A percentile compares a stretch with the other conserved stretches of the same genome.
Evolutionary conservation across 2,113 vertebrate genomes (phyloP).

Genomic region (Pygoscelis adeliae): DNA sequence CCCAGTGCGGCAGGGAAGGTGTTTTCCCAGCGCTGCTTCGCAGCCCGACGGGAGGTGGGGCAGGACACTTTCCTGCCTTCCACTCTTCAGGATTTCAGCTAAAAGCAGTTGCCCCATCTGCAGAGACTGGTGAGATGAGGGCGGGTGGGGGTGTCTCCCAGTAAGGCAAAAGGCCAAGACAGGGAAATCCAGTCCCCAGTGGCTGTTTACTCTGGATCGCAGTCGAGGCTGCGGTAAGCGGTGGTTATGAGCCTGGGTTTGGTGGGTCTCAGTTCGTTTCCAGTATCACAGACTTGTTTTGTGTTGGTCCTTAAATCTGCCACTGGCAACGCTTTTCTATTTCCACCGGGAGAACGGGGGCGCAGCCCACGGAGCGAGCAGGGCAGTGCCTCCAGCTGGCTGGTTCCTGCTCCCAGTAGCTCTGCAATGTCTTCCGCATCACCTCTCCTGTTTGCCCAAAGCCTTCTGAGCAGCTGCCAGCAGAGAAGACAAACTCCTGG

Average conservation of each 20-base stretch:
- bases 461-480: background rate
- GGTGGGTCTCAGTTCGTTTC: background rate
- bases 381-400: background rate
- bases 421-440: background rate
- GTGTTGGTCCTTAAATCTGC: background rate
- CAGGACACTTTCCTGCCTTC: background rate
- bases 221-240: fast-evolving
- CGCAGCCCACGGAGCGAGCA: fast-evolving
- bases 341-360: background rate
- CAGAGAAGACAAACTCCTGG: background rate
- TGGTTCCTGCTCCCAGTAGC: fast-evolving
- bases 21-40: background rate
- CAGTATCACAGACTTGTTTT: background rate
- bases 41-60: fast-evolving
- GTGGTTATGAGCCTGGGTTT: background rate
- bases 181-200: background rate
- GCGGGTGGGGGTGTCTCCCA: background rate
- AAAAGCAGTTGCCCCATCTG: background rate
- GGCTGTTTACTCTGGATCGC: background rate
- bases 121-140: background rate
- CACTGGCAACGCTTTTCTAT: fast-evolving
- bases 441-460: background rate
- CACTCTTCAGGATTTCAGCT: background rate
- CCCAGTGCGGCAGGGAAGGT: fast-evolving
- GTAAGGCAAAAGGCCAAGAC: too few relatives aligned